Percentiles rank a stretch among this genome's conserved stretches.
These are phyloP conservation scores for Machaerirhynchus nigripectus DNA, from an alignment of 2,113 vertebrate species.

Conservation along the genomic window DNA sequence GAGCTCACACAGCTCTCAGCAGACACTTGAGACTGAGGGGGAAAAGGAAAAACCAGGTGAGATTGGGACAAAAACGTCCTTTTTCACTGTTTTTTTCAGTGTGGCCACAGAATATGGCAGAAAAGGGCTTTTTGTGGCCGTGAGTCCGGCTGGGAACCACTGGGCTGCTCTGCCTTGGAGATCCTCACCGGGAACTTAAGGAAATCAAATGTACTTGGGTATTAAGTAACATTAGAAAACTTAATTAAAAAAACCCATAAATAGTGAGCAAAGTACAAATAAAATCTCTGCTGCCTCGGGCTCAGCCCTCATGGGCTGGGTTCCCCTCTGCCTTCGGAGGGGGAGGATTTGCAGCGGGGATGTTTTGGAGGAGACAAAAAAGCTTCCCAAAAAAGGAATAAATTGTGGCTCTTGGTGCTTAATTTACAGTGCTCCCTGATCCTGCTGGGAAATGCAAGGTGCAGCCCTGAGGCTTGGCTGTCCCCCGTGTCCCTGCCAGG, in stretches of 20 bases:
- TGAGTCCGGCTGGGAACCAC: fast-evolving
- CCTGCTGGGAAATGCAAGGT: neutral
- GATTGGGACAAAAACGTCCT: fast-evolving
- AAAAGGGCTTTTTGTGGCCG: fast-evolving
- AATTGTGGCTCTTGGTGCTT: neutral
- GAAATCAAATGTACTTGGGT: neutral
- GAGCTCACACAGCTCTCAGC: neutral
- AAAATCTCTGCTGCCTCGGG: neutral
- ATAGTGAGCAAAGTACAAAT: neutral
- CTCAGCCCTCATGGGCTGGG: neutral
- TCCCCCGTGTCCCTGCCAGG: neutral
- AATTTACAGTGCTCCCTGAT: neutral
- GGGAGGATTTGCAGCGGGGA: neutral
- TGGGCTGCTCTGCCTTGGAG: neutral
- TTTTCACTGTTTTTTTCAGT: fast-evolving
- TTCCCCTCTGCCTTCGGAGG: neutral
- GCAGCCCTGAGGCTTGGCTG: neutral
- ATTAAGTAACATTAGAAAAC: neutral
- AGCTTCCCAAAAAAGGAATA: conserved; percentile 49
- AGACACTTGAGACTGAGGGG: neutral
- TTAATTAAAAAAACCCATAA: neutral
- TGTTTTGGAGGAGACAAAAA: neutral
- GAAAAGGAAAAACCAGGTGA: neutral
- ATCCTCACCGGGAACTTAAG: neutral
- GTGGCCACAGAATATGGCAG: fast-evolving